Evolutionary conservation across 2,888 invertebrate species (phyloP).

Genomic region (Acanthosoma haemorrhoidale): DNA sequence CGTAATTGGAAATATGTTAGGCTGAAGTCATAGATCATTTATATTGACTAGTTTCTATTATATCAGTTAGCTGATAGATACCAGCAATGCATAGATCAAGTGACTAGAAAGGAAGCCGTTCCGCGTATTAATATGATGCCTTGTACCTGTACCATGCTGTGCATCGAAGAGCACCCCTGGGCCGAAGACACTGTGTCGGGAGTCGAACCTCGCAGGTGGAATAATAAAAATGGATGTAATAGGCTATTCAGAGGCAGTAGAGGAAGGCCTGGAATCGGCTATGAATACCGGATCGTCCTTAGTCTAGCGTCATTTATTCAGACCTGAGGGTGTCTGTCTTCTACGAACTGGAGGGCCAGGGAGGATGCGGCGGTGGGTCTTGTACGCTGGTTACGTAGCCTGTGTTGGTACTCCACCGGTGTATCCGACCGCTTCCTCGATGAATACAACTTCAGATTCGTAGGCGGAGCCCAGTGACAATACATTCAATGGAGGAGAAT

Average conservation of each 20-base stretch:
- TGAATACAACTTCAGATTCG: too few relatives aligned
- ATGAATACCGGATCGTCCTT: background rate
- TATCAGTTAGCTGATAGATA: too few relatives aligned
- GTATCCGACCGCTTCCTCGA: too few relatives aligned
- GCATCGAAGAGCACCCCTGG: background rate
- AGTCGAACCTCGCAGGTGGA: background rate
- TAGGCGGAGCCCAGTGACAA: too few relatives aligned
- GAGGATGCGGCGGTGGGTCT: too few relatives aligned
- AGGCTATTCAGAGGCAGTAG: background rate
- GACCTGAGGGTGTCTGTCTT: background rate
- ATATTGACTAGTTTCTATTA: too few relatives aligned
- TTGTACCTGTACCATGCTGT: too few relatives aligned
- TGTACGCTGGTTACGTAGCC: background rate
- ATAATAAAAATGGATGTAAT: constrained; percentile 8
- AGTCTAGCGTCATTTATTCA: background rate
- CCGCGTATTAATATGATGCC: background rate
- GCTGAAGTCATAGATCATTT: too few relatives aligned
- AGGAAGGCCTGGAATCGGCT: background rate
- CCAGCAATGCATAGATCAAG: too few relatives aligned
- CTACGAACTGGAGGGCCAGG: background rate
- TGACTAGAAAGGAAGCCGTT: background rate
- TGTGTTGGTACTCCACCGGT: background rate
- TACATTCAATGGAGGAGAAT: too few relatives aligned
- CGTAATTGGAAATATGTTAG: too few relatives aligned
- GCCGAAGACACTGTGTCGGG: background rate